A percentile compares a stretch with the other conserved stretches of the same genome.
These are phyloP conservation scores for Oreochromis niloticus DNA, from an alignment of 2,113 vertebrate genomes.

Conservation along the genomic window DNA sequence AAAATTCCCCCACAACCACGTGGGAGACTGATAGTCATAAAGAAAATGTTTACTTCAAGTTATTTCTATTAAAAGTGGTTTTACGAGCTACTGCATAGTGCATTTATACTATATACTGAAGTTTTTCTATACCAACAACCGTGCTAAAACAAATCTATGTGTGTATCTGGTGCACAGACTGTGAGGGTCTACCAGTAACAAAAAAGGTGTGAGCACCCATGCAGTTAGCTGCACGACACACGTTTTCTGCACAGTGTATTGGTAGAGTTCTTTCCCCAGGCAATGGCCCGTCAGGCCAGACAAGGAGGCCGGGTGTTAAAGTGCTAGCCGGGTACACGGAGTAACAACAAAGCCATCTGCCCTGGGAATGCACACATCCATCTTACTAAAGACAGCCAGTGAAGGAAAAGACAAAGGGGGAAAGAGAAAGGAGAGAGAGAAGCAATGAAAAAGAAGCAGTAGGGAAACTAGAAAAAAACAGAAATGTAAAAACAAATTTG, in stretches of 20 bases:
- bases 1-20: neutral
- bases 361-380: constrained; percentile 66
- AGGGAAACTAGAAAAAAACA: neutral
- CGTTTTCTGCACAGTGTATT: constrained; percentile 22
- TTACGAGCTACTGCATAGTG: neutral
- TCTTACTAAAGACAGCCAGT: constrained; percentile 61
- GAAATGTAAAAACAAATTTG: neutral
- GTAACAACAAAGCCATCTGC: constrained; percentile 69
- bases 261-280: constrained; percentile 46
- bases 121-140: neutral
- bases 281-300: constrained; percentile 59
- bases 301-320: constrained; percentile 60
- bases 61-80: neutral
- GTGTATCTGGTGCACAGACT: constrained; percentile 25
- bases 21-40: neutral
- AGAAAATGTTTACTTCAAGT: neutral
- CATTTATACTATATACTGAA: neutral
- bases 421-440: neutral
- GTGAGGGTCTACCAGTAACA: neutral
- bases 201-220: constrained; percentile 46
- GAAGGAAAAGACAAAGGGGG: constrained; percentile 27
- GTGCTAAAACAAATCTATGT: constrained; percentile 10
- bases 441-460: neutral
- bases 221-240: constrained; percentile 38
- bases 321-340: constrained; percentile 55